Conservation (phyloP, 2,888 invertebrate genomes). For the Gastrophysa polygoni region DNA sequence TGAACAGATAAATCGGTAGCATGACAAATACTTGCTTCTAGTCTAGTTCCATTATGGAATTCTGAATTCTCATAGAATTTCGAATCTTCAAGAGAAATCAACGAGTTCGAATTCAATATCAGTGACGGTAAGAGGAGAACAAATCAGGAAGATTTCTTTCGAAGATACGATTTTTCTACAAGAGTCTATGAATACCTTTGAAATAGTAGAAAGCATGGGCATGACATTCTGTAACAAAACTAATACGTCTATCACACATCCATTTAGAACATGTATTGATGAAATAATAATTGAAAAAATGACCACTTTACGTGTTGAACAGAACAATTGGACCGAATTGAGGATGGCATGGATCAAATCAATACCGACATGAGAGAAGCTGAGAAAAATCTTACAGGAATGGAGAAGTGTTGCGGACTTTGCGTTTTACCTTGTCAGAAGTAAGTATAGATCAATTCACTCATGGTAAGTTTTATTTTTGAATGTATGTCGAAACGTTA, state of each 20-base stretch:
- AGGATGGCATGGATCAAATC: constrained; percentile 99
- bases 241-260: constrained; percentile 33
- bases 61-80: neutral
- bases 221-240: constrained; percentile 39
- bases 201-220: constrained; percentile 42
- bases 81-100: neutral
- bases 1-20: constrained; percentile 8
- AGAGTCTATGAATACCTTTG: constrained; percentile 1
- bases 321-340: constrained; percentile 99
- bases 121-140: too few species aligned
- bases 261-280: constrained; percentile 9
- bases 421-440: constrained; percentile 99
- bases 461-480: too few species aligned
- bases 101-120: too few species aligned
- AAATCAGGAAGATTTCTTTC: neutral
- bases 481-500: too few species aligned
- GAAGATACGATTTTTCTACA: neutral
- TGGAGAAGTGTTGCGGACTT: constrained; percentile 99
- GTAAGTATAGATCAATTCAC: constrained; percentile 63
- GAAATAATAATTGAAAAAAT: neutral
- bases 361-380: constrained; percentile 99
- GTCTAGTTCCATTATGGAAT: neutral
- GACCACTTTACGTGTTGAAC: constrained; percentile 24
- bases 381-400: constrained; percentile 98
- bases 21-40: constrained; percentile 17